Base-by-base conservation (phyloP, 2,113 vertebrate genomes). In the Grantiella picta region DNA sequence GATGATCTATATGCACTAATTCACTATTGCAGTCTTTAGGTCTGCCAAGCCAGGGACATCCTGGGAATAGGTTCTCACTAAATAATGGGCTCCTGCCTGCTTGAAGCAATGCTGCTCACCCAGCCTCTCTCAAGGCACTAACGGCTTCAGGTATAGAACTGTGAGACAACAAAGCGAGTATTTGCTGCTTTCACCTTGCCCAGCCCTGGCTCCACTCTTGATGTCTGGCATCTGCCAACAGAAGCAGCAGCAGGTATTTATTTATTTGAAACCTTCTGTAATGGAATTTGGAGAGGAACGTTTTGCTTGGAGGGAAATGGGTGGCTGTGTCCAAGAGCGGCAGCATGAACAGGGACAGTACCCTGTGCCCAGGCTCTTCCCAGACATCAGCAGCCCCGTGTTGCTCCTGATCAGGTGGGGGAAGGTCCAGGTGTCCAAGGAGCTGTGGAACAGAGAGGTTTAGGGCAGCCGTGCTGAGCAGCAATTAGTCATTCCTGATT, bases 41-140 rank as follows among this genome's bases (percentile, higher is more conserved):
- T 71, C 96, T 97, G 97, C 96, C 95, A 95, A 96, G 96, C 79
- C 63, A 80, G 89, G 70, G 82, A 71, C 92, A 82, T 53, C 95
- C 96, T 80, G 86, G 94, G 95, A 95, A 89, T 90, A 81, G 44
- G 54, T 71, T 95, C 91, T 92, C 91, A 33, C 90, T 96, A 90
- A 94, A 92, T 96, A 75, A 96, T 85, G 89, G 90, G 87, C 91
- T 95, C 65, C 56, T 87, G 89, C 84, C 93, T 86, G 89, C 81
- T 82, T 22, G 3, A 14, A 83, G 91, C 52, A 40, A 3, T 1
- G 73, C 84, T 87, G 85, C 61, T 94, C 75, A 73, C 87, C 92
- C 59, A 13, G 60, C 7, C 7, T 52, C 57, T 92, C 73, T 65
- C 35, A 5, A n/a, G 86, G 71, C 63, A 21, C 71, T 47, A 22